A percentile compares a stretch with the other conserved stretches of the same genome.
Conservation (phyloP, 2,797 vertebrate genomes). For the Chaenodraco wilsoni region DNA sequence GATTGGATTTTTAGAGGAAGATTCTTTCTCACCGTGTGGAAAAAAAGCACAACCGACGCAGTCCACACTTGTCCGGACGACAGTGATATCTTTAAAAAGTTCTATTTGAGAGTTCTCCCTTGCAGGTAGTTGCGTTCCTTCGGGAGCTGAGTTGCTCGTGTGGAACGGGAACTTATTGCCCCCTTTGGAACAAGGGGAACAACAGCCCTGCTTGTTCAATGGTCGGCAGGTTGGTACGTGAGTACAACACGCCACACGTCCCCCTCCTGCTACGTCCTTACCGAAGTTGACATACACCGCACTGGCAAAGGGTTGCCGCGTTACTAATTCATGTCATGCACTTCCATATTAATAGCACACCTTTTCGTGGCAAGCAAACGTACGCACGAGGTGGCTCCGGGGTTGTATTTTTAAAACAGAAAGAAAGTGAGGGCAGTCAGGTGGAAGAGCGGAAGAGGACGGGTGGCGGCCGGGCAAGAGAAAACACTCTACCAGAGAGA, state of each 20-base stretch:
- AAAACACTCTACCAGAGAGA: constrained; percentile 29
- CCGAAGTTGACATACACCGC: constrained; percentile 61
- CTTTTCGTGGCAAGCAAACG: constrained; percentile 78
- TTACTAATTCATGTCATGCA: constrained; percentile 81
- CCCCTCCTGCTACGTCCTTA: constrained; percentile 52
- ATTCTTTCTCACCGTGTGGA: constrained; percentile 2
- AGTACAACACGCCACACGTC: constrained; percentile 26
- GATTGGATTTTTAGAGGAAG: constrained; percentile 42
- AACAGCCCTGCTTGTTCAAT: constrained; percentile 48
- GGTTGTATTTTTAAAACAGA: constrained; percentile 74
- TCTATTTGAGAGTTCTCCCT: constrained; percentile 65
- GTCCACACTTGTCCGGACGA: constrained; percentile 51
- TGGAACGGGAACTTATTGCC: constrained; percentile 51
- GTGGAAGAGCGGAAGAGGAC: constrained; percentile 67
- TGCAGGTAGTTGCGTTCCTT: constrained; percentile 42
- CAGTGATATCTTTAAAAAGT: constrained; percentile 49
- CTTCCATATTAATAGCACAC: constrained; percentile 83
- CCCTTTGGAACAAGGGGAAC: constrained; percentile 60
- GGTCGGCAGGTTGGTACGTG: constrained; percentile 23
- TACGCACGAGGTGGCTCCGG: constrained; percentile 71
- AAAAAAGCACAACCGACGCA: constrained; percentile 16
- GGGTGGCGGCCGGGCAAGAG: constrained; percentile 24
- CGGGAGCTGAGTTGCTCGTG: constrained; percentile 74
- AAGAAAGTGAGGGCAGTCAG: constrained; percentile 71
- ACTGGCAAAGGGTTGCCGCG: constrained; percentile 15